Evolutionary conservation across 2,113 vertebrate species (phyloP), one percentile per base, ranked within the genome.

Genomic region (Climacteris rufus): DNA sequence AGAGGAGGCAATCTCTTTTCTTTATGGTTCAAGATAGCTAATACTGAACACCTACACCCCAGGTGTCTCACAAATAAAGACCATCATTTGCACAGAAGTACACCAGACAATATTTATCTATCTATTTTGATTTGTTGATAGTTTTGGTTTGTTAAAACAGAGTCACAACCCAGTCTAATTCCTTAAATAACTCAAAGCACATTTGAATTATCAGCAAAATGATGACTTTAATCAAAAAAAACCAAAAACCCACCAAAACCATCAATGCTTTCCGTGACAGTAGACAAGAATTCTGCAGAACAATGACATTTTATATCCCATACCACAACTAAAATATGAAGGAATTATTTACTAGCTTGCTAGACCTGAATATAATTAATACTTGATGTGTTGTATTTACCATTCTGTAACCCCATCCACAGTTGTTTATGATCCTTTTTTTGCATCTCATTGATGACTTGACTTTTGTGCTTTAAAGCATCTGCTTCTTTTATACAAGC

Each of bases 341-440:
- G 7, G 83, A 85, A 52, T 64, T 49, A 50, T 42, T 61, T 50
- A 57, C 65, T 89, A 90, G 27, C 35, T 57, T 54, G 33, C 27
- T 71, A 39, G 11, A 93, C 20, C 14, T 76, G 61, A 83, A 81
- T 54, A 33, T 35, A 92, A 65, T 57, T 68, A 81, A 52, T 54
- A 83, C 4, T 78, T 44, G 15, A 71, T 37, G 4, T 40, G 54
- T 9, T 81, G 6, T 88, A 97, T 96, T 98, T 98, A 99, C 99
- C 99, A 57, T 99, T 99, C 96, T 99, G 99, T 92, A 99, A 98
- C 88, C 99, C 99, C 99, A 99, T 99, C 99, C 99, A 99, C 91
- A 99, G 98, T 90, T 99, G 99, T n/a, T 99, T 99, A 98, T 99
- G 99, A 98, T 99, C 99, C 97, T 99, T 99, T 93, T 99, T 99